Conservation (phyloP, 30 jellyfish, hydroid and myxozoan genomes). For the Hydractinia echinata region DNA sequence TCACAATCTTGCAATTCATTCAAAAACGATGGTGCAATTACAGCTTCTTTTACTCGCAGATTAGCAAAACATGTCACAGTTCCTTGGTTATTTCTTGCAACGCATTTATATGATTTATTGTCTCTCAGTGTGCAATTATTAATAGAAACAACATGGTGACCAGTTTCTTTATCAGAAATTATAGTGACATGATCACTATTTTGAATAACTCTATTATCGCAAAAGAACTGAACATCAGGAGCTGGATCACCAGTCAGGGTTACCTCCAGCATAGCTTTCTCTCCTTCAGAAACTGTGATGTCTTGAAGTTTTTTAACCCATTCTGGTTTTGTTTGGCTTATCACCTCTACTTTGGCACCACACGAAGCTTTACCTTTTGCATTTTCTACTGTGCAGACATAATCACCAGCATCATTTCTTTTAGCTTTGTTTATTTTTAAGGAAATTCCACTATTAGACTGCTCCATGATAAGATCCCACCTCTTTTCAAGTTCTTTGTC, state of each 20-base stretch:
- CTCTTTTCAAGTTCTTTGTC: slow-evolving; percentile 44
- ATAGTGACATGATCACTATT: slow-evolving; percentile 35
- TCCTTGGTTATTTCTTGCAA: slow-evolving; percentile 65
- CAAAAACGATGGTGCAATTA: slow-evolving; percentile 68
- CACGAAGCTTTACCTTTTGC: slow-evolving; percentile 51
- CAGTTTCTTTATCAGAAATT: slow-evolving; percentile 21
- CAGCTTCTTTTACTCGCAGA: slow-evolving; percentile 56
- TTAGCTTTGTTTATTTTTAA: slow-evolving; percentile 38
- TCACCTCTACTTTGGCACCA: slow-evolving; percentile 55
- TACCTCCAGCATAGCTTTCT: slow-evolving; percentile 40
- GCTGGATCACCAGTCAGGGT: slow-evolving; percentile 64
- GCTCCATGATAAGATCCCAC: slow-evolving; percentile 29
- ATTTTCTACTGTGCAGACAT: slow-evolving; percentile 55
- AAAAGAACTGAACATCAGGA: slow-evolving; percentile 74
- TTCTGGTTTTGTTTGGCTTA: slow-evolving; percentile 38
- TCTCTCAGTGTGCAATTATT: slow-evolving; percentile 48
- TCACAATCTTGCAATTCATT: slow-evolving; percentile 46
- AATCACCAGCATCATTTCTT: slow-evolving; percentile 75
- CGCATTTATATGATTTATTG: slow-evolving; percentile 72
- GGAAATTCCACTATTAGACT: slow-evolving; percentile 20
- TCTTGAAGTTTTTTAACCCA: slow-evolving; percentile 54
- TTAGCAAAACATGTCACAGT: slow-evolving; percentile 57
- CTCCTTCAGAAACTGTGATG: slow-evolving; percentile 55
- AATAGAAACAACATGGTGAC: slow-evolving; percentile 8
- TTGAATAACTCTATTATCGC: slow-evolving; percentile 38